phyloP scores from a whole-genome alignment of 2,888 invertebrate genomes.

The Agriopis leucophaearia region DNA sequence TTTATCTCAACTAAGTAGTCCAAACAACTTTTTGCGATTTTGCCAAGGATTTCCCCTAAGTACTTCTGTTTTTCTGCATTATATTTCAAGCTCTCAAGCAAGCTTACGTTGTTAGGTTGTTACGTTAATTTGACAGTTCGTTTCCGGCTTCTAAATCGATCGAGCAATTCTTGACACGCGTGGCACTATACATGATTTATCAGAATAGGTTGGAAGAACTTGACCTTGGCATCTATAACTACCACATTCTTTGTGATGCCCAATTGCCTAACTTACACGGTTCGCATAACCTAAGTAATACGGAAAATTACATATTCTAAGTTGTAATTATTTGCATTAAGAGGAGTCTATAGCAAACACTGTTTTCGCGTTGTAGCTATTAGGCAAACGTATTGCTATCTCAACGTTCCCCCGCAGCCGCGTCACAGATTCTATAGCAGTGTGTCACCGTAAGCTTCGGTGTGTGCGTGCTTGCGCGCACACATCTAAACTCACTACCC shows the following conservation, averaged over 20 bases:
- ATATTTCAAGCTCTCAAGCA: background rate
- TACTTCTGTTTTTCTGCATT: background rate
- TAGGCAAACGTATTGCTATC: no score
- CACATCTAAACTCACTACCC: no score
- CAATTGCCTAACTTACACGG: background rate
- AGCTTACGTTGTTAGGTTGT: no score
- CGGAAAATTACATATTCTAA: background rate
- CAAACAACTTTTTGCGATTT: no score
- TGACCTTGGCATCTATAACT: constrained; percentile 24
- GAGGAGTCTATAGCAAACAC: no score
- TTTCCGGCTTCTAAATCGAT: constrained; percentile 35
- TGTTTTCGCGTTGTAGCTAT: no score
- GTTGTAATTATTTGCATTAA: no score
- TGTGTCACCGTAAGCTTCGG: no score
- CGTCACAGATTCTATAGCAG: no score
- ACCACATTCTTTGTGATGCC: constrained; percentile 12
- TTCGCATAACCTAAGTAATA: background rate
- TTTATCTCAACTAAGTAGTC: background rate
- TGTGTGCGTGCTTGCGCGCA: no score
- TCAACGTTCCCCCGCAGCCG: no score
- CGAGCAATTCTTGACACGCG: background rate
- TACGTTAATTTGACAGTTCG: constrained; percentile 22
- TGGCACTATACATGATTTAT: constrained; percentile 2
- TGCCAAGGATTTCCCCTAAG: constrained; percentile 13
- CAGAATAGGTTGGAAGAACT: constrained; percentile 33